Conservation (phyloP, 2,888 invertebrate species). For the Micropterix aruncella region DNA sequence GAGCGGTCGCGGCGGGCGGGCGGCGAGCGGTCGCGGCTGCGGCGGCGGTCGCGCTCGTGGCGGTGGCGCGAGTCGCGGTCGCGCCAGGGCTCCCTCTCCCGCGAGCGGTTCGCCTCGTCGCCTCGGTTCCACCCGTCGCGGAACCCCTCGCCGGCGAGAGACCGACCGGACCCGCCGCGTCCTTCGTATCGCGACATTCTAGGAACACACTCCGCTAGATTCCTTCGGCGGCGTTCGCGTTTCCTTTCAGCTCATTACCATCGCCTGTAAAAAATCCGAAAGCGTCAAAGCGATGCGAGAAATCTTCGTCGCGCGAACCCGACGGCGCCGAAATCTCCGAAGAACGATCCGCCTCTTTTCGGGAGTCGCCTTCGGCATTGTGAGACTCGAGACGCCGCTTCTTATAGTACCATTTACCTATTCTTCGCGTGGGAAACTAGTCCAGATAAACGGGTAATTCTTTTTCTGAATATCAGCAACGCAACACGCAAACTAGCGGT, state of each 20-base stretch:
- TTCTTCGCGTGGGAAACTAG: too few species aligned
- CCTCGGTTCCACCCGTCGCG: not conserved
- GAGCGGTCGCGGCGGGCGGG: conserved; percentile 11
- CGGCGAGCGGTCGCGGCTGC: conserved; percentile 20
- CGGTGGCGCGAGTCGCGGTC: conserved; percentile 17
- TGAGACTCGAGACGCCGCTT: too few species aligned
- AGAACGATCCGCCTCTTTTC: too few species aligned
- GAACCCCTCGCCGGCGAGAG: not conserved
- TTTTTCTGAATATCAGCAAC: too few species aligned
- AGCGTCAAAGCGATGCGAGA: not conserved
- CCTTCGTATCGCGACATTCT: not conserved
- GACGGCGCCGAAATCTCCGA: too few species aligned
- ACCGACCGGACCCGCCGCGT: not conserved
- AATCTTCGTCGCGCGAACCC: too few species aligned
- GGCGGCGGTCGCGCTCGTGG: conserved; percentile 17
- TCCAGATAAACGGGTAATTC: too few species aligned
- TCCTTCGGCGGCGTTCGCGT: not conserved
- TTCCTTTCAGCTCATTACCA: not conserved
- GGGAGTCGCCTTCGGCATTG: too few species aligned
- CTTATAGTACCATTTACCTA: too few species aligned
- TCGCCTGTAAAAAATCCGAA: not conserved
- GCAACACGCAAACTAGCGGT: too few species aligned
- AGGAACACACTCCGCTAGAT: too few species aligned
- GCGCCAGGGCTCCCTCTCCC: conserved; percentile 14
- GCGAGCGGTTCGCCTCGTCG: not conserved